Evolutionary conservation across 92 coral and sea anemone species (phyloP).

Genomic region (Epizoanthus scotinus): DNA sequence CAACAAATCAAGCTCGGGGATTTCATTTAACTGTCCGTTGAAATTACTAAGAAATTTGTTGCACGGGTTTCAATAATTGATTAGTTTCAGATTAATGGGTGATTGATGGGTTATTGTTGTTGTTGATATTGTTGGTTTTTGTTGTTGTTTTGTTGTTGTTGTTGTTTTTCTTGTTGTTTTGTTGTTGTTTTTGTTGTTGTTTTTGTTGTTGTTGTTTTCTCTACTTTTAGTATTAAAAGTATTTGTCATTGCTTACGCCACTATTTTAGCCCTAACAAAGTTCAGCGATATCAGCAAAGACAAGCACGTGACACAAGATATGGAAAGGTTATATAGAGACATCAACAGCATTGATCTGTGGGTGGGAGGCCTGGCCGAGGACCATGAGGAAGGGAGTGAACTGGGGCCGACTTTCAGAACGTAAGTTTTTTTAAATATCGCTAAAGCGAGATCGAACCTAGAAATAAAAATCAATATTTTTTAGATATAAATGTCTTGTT

Average conservation of each 20-base stretch:
- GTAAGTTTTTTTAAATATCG: conserved; percentile 53
- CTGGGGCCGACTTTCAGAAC: conserved; percentile 87
- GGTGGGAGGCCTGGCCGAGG: conserved; percentile 96
- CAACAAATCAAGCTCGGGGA: too few species aligned
- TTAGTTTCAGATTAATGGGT: too few species aligned
- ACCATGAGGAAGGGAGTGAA: conserved; percentile 89
- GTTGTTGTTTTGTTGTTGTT: too few species aligned
- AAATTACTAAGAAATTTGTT: too few species aligned
- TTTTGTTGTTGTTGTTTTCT: too few species aligned
- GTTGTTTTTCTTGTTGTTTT: too few species aligned
- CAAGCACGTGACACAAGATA: conserved; percentile 47
- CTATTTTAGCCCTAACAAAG: conserved; percentile 14
- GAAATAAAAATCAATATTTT: neutral
- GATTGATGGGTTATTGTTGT: too few species aligned
- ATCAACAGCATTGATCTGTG: conserved; percentile 80
- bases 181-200: too few species aligned
- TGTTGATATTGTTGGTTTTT: too few species aligned
- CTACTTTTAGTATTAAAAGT: too few species aligned
- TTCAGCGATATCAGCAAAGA: conserved; percentile 66
- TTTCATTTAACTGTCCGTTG: too few species aligned
- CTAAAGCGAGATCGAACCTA: neutral
- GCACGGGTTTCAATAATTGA: too few species aligned
- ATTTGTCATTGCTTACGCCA: conserved; percentile 2
- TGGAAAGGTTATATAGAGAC: conserved; percentile 66
- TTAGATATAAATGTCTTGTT: neutral